phyloP scores from a whole-genome alignment of 2,113 vertebrate genomes.

The Bujurquina vittata region DNA sequence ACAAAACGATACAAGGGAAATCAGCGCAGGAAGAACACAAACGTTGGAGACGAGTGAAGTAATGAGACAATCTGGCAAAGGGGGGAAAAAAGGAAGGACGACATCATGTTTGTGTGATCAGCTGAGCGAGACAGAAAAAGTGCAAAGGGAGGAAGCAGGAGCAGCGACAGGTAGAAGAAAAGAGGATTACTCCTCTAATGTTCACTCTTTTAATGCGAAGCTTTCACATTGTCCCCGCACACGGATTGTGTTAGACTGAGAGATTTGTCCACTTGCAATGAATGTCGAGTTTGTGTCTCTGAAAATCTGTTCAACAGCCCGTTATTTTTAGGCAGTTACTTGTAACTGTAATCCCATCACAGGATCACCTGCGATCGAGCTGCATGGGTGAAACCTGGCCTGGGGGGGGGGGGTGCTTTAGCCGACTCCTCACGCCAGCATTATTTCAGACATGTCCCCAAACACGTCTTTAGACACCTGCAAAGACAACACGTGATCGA shows the following conservation, averaged over 20 bases:
- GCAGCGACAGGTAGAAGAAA: neutral
- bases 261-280: neutral
- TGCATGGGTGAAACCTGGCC: constrained; percentile 14
- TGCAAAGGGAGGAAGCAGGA: neutral
- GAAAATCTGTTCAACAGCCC: neutral
- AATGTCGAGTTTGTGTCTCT: neutral
- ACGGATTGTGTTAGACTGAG: neutral
- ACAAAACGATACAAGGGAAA: no score
- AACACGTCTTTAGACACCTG: constrained; percentile 39
- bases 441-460: constrained; percentile 39
- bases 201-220: neutral
- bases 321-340: neutral
- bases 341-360: constrained; percentile 13
- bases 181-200: neutral
- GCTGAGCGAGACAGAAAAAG: neutral
- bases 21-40: no score
- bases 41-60: no score
- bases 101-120: neutral
- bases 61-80: no score
- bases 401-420: neutral
- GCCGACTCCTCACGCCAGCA: constrained; percentile 11
- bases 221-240: neutral
- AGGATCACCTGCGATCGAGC: neutral
- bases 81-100: no score
- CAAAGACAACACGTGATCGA: constrained; percentile 50